Evolutionary conservation across 2,113 vertebrate species (phyloP), one percentile per base, ranked within the genome.

Genomic region (Tursiops truncatus): DNA sequence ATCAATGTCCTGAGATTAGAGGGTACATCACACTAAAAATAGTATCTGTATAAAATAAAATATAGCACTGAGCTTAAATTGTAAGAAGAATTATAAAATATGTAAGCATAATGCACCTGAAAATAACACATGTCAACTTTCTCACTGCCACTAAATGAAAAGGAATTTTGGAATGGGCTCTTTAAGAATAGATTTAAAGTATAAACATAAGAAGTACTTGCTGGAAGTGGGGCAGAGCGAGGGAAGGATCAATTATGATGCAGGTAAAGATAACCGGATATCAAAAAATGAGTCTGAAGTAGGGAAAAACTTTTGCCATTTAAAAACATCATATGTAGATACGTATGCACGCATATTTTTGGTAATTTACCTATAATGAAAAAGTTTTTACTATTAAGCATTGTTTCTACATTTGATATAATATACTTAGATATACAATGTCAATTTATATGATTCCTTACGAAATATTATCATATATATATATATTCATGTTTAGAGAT

Each of bases 401-500:
- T 17, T 97, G 81, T 60, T 95, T 92, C 20, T 84, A 83, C 33
- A 95, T 89, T 21, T 98, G 89, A 91, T 92, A 96, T 63, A 94
- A 63, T 91, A 87, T 77, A 89, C 94, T 97, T 77, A 95, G 92
- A 97, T 89, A 96, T 21, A 97, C 12, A 80, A 13, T 88, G 94
- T 71, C 96, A 95, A 97, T 92, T 94, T 91, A 93, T 94, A 96
- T 17, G 58, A 87, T 86, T 96, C 84, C 60, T 41, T 87, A 98
- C 97, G 88, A 95, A 95, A 81, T 41, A 92, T 96, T 94, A 92
- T 53, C 76, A 38, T 33, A 18, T 25, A 71, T 31, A 53, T 94
- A 92, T 94, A 97, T 31, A 86, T 96, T 97, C 94, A 96, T 95
- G 85, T 97, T 98, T 97, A 98, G 98, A 95, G 71, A 97, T 85